Conservation (phyloP, 2,888 invertebrate genomes). For the Asteroscopus sphinx region DNA sequence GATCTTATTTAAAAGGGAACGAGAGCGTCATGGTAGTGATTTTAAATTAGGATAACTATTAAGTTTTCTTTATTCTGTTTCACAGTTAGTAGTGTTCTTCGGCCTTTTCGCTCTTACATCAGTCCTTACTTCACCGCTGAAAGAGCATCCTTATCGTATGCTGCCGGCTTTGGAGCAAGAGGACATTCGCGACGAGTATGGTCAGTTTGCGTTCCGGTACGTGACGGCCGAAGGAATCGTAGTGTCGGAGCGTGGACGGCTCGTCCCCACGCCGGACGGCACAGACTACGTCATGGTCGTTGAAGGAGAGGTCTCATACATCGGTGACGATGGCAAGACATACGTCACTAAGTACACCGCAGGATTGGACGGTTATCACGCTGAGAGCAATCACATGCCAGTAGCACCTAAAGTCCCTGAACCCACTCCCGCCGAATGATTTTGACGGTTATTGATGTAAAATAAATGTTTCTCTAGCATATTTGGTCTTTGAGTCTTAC, state of each 20-base stretch:
- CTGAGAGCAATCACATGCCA: constrained; percentile 68
- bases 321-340: constrained; percentile 72
- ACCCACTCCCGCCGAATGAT: constrained; percentile 13
- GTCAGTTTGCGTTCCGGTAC: constrained; percentile 73
- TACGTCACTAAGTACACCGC: constrained; percentile 75
- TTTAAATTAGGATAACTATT: too few species aligned
- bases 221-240: constrained; percentile 73
- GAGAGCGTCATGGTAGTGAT: too few species aligned
- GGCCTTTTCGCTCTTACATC: too few species aligned
- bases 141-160: too few species aligned
- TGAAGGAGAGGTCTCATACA: constrained; percentile 65
- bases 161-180: constrained; percentile 61
- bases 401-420: constrained; percentile 54
- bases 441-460: too few species aligned
- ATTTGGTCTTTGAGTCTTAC: too few species aligned
- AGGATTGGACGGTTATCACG: constrained; percentile 69
- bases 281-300: constrained; percentile 66
- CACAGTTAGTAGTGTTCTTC: too few species aligned
- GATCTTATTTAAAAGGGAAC: too few species aligned
- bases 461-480: too few species aligned
- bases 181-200: constrained; percentile 70
- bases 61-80: too few species aligned
- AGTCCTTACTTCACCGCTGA: too few species aligned
- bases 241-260: constrained; percentile 70
- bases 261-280: constrained; percentile 67